Base-by-base conservation (phyloP, 2,888 invertebrate species). In the Agonopterix subpropinquella region DNA sequence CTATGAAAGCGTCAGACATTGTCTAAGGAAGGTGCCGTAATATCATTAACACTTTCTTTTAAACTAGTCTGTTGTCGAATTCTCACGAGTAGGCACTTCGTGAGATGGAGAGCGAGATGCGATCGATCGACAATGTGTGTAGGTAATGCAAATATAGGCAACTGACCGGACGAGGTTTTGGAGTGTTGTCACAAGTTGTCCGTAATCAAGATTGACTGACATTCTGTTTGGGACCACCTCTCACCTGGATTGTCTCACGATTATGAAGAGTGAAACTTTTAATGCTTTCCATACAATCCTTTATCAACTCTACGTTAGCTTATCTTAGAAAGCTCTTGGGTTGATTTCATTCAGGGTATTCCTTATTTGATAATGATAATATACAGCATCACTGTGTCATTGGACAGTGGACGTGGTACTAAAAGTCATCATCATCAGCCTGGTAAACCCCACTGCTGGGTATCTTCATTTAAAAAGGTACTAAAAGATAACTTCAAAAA, bases 1-100 rank as follows among this genome's bases (percentile, higher is more conserved):
- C 58, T 66, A 71, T 62, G 77, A 76, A 75, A 80, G 74, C 70
- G 67, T 65, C 65, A 62, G 67, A 66, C 69, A 63, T 65, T 67
- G 64, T 68, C 64, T 62, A 28, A 28, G 28, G 28, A 28, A 28
- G 64, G 65, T 65, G 62, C 47, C 43, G 50, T 13, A 47, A 46
- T 51, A 53, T 50, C 48, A 44, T 62, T 56, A 59, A 63, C 63
- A 66, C 69, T 74, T 75, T 75, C 70, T 59, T 58, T 56, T 48
- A 55, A 61, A 55, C 52, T 58, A 59, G 66, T 48, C 46, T 15
- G 11, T 13, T 15, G 8, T 13, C 11, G 15, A 8, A 15, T 50
- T 67, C 68, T 62, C 65, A 69, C 28, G 28, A 28, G 60, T 62
- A 58, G 53, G 57, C 49, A 61, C 58, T 55, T 71, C 67, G 69